Base-by-base conservation (phyloP, 2,888 invertebrate genomes). In the Cephus sareptanus region DNA sequence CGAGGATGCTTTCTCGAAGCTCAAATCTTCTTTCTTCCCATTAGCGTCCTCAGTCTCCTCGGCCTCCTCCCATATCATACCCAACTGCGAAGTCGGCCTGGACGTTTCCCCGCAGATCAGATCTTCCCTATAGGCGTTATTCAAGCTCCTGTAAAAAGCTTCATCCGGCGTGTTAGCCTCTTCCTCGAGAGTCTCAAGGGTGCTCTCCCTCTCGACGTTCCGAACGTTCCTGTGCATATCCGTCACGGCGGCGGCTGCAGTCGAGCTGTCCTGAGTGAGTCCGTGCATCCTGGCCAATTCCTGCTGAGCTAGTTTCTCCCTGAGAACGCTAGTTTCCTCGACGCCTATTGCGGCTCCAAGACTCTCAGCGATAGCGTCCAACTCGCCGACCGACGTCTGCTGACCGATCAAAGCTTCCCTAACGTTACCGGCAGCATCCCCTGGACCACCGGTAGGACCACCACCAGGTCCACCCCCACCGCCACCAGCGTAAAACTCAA, bases 1-100 rank as follows among this genome's bases (percentile, higher is more conserved):
- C 30, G 75, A 34, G 31, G 79, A 76, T 31, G 40, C 68, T 11
- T 76, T 77, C 69, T 79, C 76, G 34, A 76, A 76, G 74, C 74
- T 56, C 56, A 74, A 73, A 69, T 69, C 79, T 15, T 90, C 90
- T 76, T 91, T 91, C 70, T 92, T 92, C 0, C 92, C 93, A 77
- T 92, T 92, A 31, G 91, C 91, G 73, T 94, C 94, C 81, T 95
- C 95, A 35, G 92, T 92, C 85, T 97, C 96, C 91, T 96, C 96
- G 15, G 95, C 95, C 85, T 96, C 96, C 91, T 97, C 97, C 95
- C 97, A 96, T 85, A 97, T 97, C 95, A 97, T 96, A 81, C 95
- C 96, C 83, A 97, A 92, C 85, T 97, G 96, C 75, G 96, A 96
- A 81, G 94, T 92, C 78, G 95, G 94, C 81, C 95, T 93, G 31